A percentile compares a stretch with the other conserved stretches of the same genome.
Conservation (phyloP, 2,113 vertebrate species). For the Silurus meridionalis region DNA sequence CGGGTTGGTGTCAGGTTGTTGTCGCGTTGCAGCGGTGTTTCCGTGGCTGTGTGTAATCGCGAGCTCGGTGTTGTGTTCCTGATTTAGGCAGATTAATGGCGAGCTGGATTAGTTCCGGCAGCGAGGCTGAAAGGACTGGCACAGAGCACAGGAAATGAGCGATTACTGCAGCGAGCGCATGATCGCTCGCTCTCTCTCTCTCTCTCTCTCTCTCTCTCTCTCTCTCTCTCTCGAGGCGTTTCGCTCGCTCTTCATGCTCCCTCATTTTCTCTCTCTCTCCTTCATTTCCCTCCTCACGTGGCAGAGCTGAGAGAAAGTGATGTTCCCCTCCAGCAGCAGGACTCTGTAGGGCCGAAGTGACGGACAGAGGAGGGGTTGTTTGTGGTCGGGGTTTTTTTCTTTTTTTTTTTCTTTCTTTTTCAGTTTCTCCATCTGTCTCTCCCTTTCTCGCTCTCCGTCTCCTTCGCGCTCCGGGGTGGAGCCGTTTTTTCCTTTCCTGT, state of each 20-base stretch:
- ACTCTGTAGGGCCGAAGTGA: constrained; percentile 9
- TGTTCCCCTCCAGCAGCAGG: neutral
- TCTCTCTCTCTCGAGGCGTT: constrained; percentile 58
- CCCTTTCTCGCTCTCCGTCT: neutral
- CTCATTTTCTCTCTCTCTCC: constrained; percentile 57
- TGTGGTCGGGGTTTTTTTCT: neutral
- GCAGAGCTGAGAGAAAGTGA: neutral
- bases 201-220: constrained; percentile 42
- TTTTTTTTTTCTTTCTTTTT: neutral
- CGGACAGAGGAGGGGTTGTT: constrained; percentile 30
- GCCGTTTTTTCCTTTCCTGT: constrained; percentile 3
- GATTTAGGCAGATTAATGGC: constrained; percentile 62
- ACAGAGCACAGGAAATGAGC: constrained; percentile 61
- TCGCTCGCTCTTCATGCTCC: constrained; percentile 51
- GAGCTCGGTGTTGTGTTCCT: constrained; percentile 52
- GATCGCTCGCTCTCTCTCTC: constrained; percentile 44
- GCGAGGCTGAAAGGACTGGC: constrained; percentile 59
- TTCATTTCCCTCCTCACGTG: constrained; percentile 41
- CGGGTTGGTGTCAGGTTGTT: constrained; percentile 17
- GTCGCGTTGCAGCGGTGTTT: constrained; percentile 34
- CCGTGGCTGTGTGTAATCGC: constrained; percentile 30
- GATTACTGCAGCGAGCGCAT: constrained; percentile 59
- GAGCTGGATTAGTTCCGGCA: constrained; percentile 61
- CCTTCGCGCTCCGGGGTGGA: neutral
- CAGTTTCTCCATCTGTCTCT: constrained; percentile 32